Conservation (phyloP, 2,113 vertebrate genomes). For the Promerops cafer region DNA sequence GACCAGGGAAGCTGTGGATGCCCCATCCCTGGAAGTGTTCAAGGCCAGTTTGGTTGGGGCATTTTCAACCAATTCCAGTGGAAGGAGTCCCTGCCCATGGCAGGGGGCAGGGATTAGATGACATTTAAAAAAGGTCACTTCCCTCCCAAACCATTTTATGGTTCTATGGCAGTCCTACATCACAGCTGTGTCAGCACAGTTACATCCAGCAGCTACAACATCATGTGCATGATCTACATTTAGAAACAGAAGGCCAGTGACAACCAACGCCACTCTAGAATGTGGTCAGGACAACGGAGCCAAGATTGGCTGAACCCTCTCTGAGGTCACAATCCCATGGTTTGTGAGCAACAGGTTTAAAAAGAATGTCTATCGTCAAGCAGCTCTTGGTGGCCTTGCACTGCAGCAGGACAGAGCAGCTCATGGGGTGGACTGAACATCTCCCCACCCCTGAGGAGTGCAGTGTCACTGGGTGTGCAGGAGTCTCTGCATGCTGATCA, state of each 20-base stretch:
- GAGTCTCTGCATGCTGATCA: background rate
- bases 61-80: background rate
- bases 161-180: background rate
- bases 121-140: background rate
- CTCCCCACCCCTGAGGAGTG: background rate
- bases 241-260: background rate
- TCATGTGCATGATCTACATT: accelerated
- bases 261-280: background rate
- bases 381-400: background rate
- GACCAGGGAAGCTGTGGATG: background rate
- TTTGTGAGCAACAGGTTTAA: background rate
- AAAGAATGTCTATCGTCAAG: background rate
- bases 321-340: conserved; percentile 3
- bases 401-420: background rate
- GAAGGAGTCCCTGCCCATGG: background rate
- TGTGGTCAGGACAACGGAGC: background rate
- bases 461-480: background rate
- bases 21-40: background rate
- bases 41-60: background rate
- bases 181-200: background rate
- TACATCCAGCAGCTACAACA: background rate
- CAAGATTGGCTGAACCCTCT: background rate
- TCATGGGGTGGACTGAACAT: background rate
- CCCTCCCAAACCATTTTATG: background rate
- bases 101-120: background rate